Evolutionary conservation across 2,113 vertebrate species (phyloP), one percentile per base, ranked within the genome.

Genomic region (Cygnus buccinator): DNA sequence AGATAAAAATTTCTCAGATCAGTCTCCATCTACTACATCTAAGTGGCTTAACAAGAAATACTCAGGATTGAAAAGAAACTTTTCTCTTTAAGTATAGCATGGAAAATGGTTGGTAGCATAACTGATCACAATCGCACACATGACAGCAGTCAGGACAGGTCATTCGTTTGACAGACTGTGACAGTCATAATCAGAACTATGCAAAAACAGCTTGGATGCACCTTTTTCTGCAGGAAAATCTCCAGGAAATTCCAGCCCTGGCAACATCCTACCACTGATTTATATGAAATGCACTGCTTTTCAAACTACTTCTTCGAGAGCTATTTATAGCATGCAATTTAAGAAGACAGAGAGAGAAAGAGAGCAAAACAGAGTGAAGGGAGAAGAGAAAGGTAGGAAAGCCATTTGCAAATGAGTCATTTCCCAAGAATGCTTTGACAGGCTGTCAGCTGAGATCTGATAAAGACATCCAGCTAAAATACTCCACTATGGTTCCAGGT

Each of bases 351-450:
- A 62, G 31, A 39, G 5, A 50, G 55, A 68, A 62, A 74, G 19
- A 70, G 55, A 6, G 63, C 54, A 63, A 62, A 59, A 77, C 54
- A 61, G 79, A 90, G 16, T n/a, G 63, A 93, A 76, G 57, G 70
- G 58, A 92, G 70, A 89, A 84, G 65, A 68, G 65, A 91, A 76
- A 93, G 48, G 58, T 84, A 93, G 77, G 84, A 89, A 87, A 92
- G 9, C 48, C 80, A 85, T 91, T 87, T 93, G 84, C 62, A 95
- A 92, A 84, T 82, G 54, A 87, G 80, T 84, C 71, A 84, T 75
- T 79, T 66, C 74, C 62, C 74, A 87, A 74, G 66, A 91, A 96
- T 29, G 68, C 41, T 94, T 94, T 94, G 94, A 96, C 95, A 96
- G 21, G 81, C 59, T 97, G 96, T 96, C 94, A 96, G 67, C 41